phyloP scores from a whole-genome alignment of 2,113 vertebrate genomes.

The Platysternon megacephalum region DNA sequence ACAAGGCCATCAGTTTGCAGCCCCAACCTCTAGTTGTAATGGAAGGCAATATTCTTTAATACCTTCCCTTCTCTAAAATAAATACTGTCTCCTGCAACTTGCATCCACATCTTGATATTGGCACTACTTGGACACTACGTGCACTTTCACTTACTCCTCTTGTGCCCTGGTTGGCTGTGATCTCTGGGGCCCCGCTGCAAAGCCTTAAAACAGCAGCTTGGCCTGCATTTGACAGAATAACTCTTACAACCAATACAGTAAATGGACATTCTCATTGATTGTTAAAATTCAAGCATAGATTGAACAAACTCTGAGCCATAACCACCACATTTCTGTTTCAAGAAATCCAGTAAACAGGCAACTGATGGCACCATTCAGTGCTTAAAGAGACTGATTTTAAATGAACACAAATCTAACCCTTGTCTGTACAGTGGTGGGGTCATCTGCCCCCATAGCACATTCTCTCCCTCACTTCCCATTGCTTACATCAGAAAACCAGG shows the following conservation, averaged over 20 bases:
- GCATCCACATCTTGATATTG: background rate
- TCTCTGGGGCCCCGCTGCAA: rapidly evolving
- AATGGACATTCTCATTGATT: background rate
- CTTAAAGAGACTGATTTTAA: background rate
- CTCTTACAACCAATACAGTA: background rate
- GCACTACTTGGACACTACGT: rapidly evolving
- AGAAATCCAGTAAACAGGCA: background rate
- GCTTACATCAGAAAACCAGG: background rate
- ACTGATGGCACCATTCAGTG: background rate
- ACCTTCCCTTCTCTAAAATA: background rate
- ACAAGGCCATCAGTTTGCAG: rapidly evolving
- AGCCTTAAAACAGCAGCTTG: no score
- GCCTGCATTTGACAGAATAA: background rate
- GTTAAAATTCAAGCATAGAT: no score
- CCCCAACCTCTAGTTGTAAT: no score
- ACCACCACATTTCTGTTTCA: background rate
- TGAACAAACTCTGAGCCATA: background rate
- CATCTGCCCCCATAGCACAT: background rate
- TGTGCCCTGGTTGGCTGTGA: rapidly evolving
- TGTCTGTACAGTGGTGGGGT: background rate
- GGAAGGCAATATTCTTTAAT: background rate
- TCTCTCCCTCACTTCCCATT: background rate
- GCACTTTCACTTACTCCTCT: rapidly evolving
- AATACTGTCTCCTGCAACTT: background rate
- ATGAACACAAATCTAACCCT: background rate